These are phyloP conservation scores for Aphis gossypii DNA, from an alignment of 1,140 invertebrate genomes.

Conservation along the genomic window DNA sequence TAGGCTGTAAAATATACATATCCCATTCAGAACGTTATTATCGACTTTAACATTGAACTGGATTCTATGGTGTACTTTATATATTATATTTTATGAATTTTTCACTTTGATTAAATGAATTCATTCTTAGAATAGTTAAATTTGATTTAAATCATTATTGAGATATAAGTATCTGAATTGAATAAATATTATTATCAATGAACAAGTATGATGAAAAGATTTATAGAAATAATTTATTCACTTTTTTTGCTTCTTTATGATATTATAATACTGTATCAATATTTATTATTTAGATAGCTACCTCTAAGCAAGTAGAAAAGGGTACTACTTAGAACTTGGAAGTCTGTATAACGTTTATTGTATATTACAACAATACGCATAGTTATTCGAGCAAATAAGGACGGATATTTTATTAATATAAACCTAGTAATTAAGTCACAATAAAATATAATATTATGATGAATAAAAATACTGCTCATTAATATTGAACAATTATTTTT, in stretches of 20 bases:
- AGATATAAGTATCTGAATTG: neutral
- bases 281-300: neutral
- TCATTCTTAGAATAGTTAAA: neutral
- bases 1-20: neutral
- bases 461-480: neutral
- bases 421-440: neutral
- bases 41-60: neutral
- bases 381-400: neutral
- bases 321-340: neutral
- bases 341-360: neutral
- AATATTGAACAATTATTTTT: neutral
- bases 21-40: neutral
- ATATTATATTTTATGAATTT: neutral
- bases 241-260: neutral
- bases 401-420: neutral
- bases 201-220: neutral
- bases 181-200: neutral
- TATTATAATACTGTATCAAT: neutral
- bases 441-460: neutral
- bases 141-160: neutral
- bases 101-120: neutral
- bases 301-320: neutral
- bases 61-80: neutral
- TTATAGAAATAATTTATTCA: neutral
- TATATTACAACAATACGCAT: neutral